These are phyloP conservation scores for Sepiola atlantica DNA, from an alignment of 2,888 invertebrate species.

Conservation along the genomic window DNA sequence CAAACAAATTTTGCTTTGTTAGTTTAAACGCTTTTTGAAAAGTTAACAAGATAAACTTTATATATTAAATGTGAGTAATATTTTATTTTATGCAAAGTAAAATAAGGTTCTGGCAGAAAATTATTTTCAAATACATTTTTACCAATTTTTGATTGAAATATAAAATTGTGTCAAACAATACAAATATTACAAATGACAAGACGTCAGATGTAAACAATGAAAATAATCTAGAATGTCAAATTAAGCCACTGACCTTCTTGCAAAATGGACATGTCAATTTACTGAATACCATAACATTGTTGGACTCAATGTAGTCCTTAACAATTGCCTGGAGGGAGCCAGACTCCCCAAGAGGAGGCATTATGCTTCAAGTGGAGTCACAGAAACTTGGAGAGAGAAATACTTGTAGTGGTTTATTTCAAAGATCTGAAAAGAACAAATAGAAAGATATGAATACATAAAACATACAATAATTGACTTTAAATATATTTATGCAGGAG, in stretches of 20 bases:
- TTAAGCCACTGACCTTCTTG: conserved; percentile 71
- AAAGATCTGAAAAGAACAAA: neutral
- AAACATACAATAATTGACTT: neutral
- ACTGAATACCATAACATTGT: conserved; percentile 77
- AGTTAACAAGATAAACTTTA: no score
- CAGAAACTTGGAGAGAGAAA: neutral
- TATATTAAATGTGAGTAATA: no score
- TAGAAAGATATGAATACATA: neutral
- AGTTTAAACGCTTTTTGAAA: no score
- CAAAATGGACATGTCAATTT: conserved; percentile 78
- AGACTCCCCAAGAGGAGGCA: conserved; percentile 61
- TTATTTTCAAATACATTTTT: no score
- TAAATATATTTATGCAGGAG: no score
- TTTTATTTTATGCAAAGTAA: no score
- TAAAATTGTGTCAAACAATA: no score
- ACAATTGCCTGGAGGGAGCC: conserved; percentile 61
- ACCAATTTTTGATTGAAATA: no score
- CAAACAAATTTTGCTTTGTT: no score
- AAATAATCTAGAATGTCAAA: neutral
- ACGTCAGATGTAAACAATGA: neutral
- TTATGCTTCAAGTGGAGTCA: conserved; percentile 52
- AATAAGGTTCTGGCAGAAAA: no score
- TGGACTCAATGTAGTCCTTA: conserved; percentile 68
- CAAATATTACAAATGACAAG: neutral
- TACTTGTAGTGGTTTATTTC: neutral